These are phyloP conservation scores for Glossophaga mutica DNA, from an alignment of 2,797 vertebrate species.

Conservation along the genomic window DNA sequence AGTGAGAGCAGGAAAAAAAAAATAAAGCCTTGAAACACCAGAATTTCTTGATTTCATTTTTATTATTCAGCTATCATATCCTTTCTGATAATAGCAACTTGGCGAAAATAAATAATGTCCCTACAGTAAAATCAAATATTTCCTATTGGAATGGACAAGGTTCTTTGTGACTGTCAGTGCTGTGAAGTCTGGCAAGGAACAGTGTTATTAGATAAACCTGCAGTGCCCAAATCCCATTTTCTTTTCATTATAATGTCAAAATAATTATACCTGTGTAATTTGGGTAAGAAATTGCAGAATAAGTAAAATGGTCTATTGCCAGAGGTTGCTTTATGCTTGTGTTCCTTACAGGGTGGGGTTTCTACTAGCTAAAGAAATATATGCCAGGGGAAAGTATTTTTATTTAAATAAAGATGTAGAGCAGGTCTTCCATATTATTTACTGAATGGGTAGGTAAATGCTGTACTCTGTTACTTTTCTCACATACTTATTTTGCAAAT, in stretches of 20 bases:
- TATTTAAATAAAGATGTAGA: slow-evolving; percentile 79
- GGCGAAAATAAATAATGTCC: slow-evolving; percentile 91
- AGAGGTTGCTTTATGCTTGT: slow-evolving; percentile 82
- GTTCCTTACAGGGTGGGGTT: slow-evolving; percentile 82
- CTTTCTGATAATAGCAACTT: slow-evolving; percentile 89
- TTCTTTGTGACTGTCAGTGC: slow-evolving; percentile 89
- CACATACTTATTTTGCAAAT: slow-evolving; percentile 60
- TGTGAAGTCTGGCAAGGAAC: slow-evolving; percentile 90
- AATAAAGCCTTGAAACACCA: slow-evolving; percentile 91
- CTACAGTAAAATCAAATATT: slow-evolving; percentile 90
- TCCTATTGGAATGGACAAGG: slow-evolving; percentile 89
- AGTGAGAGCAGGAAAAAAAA: slow-evolving; percentile 88
- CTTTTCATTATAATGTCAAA: slow-evolving; percentile 92
- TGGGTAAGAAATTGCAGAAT: slow-evolving; percentile 88
- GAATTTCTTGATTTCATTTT: slow-evolving; percentile 91
- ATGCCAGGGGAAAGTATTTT: slow-evolving; percentile 73
- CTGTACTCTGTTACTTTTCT: slow-evolving; percentile 68
- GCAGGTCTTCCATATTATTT: slow-evolving; percentile 77
- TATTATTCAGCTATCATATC: slow-evolving; percentile 91
- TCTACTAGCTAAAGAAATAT: slow-evolving; percentile 67
- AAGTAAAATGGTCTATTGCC: slow-evolving; percentile 86
- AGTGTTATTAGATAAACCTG: slow-evolving; percentile 91
- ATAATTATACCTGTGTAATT: slow-evolving; percentile 92
- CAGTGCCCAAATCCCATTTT: slow-evolving; percentile 91
- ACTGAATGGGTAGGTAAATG: slow-evolving; percentile 69